Evolutionary conservation across 1,140 invertebrate species (phyloP), one percentile per base, ranked within the genome.

Genomic region (Teleogryllus occipitalis): DNA sequence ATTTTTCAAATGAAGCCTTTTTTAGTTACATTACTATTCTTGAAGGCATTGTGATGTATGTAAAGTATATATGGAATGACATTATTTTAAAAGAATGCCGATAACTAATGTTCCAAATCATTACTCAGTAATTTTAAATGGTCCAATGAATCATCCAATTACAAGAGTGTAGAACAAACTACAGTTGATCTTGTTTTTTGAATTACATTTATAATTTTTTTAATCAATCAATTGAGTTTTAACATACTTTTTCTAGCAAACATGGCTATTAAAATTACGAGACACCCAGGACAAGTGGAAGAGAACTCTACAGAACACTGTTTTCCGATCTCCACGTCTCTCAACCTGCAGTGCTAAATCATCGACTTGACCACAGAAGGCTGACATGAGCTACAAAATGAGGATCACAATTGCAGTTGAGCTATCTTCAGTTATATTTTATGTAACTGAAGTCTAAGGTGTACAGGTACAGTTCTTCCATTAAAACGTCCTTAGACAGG

Each of bases 201-300:
- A 39, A 39, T 39, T 39, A 39, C 5, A 10, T 18, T 65, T 65
- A 65, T 14, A 65, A 65, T 65, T 10, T 65, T 65, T 65, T 65
- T 3, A 14, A 10, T 65, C 2, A 65, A 14, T 54, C 8, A 65
- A 14, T 14, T 65, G 10, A 14, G 18, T 65, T 65, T 10, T 14
- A 18, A 65, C 3, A 7, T 14, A 7, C 18, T 14, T 73, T 78
- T 83, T 83, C 8, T 82, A 90, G 89, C 83, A 83, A 78, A 85
- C 85, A 21, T 90, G 89, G 89, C 82, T 90, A 8, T 82, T 82
- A 47, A 88, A 89, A 81, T 83, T 90, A 47, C 83, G 86, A 49
- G 87, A 89, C 80, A 88, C 89, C 7, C 88, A 89, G 81, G 89
- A 90, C 81, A 87, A 86, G 76, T 90, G 88, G 87, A 89, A 89